Percentiles rank a stretch among this genome's conserved stretches.
Evolutionary conservation across 2,797 vertebrate species (phyloP).

Genomic region (Enteromius afrohamiltoni): DNA sequence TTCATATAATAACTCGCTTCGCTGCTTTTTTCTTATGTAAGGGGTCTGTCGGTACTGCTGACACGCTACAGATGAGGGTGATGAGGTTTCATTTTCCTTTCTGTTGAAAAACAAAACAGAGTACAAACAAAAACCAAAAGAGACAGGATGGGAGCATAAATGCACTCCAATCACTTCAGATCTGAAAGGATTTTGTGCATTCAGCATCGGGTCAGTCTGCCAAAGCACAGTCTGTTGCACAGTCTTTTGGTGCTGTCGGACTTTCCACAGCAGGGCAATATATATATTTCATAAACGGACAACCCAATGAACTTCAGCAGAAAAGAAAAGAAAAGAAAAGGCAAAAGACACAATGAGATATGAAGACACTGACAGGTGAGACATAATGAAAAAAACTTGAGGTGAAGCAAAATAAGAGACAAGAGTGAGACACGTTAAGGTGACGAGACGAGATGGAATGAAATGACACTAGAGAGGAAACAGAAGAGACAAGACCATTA

Average conservation of each 20-base stretch:
- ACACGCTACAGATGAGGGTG: slow-evolving; percentile 71
- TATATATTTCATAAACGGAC: slow-evolving; percentile 12
- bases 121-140: background rate
- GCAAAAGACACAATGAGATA: background rate
- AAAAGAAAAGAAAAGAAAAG: background rate
- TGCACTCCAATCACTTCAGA: slow-evolving; percentile 1
- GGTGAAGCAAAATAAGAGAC: background rate
- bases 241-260: background rate
- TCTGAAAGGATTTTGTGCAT: slow-evolving; percentile 6
- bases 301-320: background rate
- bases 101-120: slow-evolving; percentile 21
- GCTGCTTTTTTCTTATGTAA: slow-evolving; percentile 66
- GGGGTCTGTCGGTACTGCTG: slow-evolving; percentile 73
- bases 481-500: background rate
- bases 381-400: background rate
- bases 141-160: slow-evolving; percentile 2
- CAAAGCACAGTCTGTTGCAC: slow-evolving; percentile 6
- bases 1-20: slow-evolving; percentile 72
- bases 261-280: background rate
- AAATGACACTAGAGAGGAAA: background rate
- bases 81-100: slow-evolving; percentile 30
- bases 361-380: background rate
- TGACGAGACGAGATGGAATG: background rate
- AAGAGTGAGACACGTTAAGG: background rate
- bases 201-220: slow-evolving; percentile 3